phyloP scores from a whole-genome alignment of 2,888 invertebrate genomes.

The Alloscopus bannaensis region DNA sequence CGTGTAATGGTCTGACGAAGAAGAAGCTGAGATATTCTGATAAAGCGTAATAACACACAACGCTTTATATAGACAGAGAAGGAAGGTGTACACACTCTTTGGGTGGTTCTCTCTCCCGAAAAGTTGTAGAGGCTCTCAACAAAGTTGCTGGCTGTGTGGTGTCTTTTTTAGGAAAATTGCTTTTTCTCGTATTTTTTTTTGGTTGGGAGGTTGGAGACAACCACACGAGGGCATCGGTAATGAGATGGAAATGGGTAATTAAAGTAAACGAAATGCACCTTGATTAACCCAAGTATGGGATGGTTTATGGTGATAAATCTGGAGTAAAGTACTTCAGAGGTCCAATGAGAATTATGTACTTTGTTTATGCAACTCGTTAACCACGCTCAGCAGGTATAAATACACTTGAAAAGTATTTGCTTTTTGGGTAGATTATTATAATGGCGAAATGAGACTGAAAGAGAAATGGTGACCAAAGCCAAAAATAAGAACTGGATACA shows the following conservation, averaged over 20 bases:
- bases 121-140: not conserved
- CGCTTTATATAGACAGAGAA: too few relatives aligned
- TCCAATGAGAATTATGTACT: conserved; percentile 9
- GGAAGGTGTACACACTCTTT: conserved; percentile 3
- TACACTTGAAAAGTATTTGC: not conserved
- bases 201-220: conserved; percentile 7
- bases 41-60: too few relatives aligned
- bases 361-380: conserved; percentile 6
- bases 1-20: too few relatives aligned
- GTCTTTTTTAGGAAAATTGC: conserved; percentile 28
- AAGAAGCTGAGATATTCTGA: too few relatives aligned
- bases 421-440: not conserved
- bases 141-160: not conserved
- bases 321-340: too few relatives aligned
- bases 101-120: conserved; percentile 18
- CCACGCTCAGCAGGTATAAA: not conserved
- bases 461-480: not conserved
- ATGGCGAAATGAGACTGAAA: not conserved
- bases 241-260: conserved; percentile 50
- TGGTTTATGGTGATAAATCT: conserved; percentile 35
- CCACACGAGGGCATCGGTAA: conserved; percentile 16
- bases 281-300: conserved; percentile 40
- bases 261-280: conserved; percentile 33
- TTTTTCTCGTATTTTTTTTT: too few relatives aligned
- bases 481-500: conserved; percentile 4